Base-by-base conservation (phyloP, 2,113 vertebrate species). In the Eulemur rufifrons region DNA sequence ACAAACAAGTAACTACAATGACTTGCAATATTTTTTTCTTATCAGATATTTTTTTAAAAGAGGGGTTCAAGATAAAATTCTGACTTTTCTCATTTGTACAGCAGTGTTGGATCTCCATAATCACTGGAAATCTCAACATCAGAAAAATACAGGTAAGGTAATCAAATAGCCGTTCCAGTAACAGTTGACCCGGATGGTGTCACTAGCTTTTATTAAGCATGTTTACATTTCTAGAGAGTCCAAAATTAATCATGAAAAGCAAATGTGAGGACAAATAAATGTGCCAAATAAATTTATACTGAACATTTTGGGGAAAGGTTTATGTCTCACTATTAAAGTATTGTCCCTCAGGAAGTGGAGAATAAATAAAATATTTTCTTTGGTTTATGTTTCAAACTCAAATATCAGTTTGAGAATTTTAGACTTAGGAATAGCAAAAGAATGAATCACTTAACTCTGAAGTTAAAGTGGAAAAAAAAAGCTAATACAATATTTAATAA, bases 401-500 rank as follows among this genome's bases (percentile, higher is more conserved):
- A 97, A 37, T 78, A 83, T 64, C 64, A 87, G 11, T 47, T 90
- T 89, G 63, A 92, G 54, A 93, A 89, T 23, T 90, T 89, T 59
- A 68, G 32, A 91, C 47, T 89, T 47, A 89, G 63, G 47, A 97
- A 85, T 2, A 68, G 34, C 29, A 66, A 59, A 91, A 87, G 42
- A 95, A 76, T 42, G 9, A 88, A 82, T 74, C 21, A 66, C 13
- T 83, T 86, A 91, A 61, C 21, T 52, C 4, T 52, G 37, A 96
- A 77, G 15, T 83, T 77, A 71, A 27, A 73, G n/a, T n/a, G 78
- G 25, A 21, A 73, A 96, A 91, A 85, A 64, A 89, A 88, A 91
- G 80, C 1, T 11, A 83, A 96, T 95, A 82, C 45, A 89, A 76
- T 80, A 96, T 47, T 59, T 82, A 92, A 78, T 71, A 91, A 93